Percentiles rank a stretch among this genome's conserved stretches.
Conservation (phyloP, 2,888 invertebrate species). For the Sinohyriopsis cumingii region DNA sequence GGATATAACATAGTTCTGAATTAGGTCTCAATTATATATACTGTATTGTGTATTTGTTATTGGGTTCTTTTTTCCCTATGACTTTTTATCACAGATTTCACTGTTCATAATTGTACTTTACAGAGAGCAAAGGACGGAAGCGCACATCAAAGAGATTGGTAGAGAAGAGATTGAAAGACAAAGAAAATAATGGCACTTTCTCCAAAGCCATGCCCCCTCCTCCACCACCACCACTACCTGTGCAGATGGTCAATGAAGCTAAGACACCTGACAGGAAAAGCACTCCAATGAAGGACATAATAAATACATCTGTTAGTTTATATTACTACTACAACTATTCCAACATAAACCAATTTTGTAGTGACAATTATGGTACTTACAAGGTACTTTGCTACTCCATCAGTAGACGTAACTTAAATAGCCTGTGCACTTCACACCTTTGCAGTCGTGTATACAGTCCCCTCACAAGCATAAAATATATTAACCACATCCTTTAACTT, state of each 20-base stretch:
- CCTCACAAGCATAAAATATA: no score
- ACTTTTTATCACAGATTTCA: not conserved
- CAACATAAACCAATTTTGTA: no score
- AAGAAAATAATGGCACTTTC: slow-evolving; percentile 11
- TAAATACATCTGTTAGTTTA: slow-evolving; percentile 19
- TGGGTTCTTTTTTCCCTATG: not conserved
- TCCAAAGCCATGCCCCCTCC: slow-evolving; percentile 23
- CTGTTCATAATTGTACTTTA: not conserved
- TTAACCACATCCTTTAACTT: no score
- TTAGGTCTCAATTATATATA: no score
- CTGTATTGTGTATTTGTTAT: not conserved
- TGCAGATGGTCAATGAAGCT: slow-evolving; percentile 5
- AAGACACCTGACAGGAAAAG: slow-evolving; percentile 9
- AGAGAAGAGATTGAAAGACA: slow-evolving; percentile 26
- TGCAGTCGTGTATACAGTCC: no score
- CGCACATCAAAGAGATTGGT: slow-evolving; percentile 44
- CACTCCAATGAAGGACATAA: slow-evolving; percentile 35
- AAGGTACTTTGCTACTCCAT: no score
- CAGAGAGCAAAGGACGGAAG: slow-evolving; percentile 45
- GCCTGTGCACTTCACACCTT: no score
- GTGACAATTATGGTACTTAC: no score
- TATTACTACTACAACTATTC: not conserved
- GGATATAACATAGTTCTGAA: no score
- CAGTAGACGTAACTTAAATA: no score
- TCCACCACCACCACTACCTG: slow-evolving; percentile 44